A percentile compares a stretch with the other conserved stretches of the same genome.
Evolutionary conservation across 1,140 invertebrate species (phyloP).

Genomic region (Bombus waltoni): DNA sequence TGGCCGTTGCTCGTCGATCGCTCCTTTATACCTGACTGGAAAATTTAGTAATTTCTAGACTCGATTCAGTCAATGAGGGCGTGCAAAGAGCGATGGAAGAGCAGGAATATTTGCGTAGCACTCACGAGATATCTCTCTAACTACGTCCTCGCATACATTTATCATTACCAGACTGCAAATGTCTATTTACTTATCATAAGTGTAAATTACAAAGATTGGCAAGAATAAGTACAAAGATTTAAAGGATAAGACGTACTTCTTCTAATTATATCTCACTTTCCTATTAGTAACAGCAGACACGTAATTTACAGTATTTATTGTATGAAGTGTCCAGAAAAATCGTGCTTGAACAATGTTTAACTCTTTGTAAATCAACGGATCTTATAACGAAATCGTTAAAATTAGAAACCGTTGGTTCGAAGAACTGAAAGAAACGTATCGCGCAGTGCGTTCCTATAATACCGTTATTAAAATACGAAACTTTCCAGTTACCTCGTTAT

Average conservation of each 20-base stretch:
- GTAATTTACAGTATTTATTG: neutral
- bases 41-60: neutral
- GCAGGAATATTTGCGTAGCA: neutral
- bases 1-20: no score
- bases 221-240: neutral
- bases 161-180: no score
- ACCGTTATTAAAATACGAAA: slow-evolving; percentile 1
- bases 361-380: no score
- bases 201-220: neutral
- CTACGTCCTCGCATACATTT: no score
- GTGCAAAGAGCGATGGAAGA: neutral
- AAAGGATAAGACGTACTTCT: no score
- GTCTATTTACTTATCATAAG: neutral
- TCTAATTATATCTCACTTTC: neutral
- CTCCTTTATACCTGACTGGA: neutral
- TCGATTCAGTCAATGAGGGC: neutral
- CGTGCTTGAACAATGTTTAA: neutral
- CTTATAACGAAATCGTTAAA: no score
- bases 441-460: neutral
- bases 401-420: neutral
- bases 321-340: neutral
- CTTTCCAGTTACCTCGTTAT: neutral
- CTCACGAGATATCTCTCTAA: no score
- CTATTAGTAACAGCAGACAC: neutral
- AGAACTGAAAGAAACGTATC: neutral